Evolutionary conservation across 1,140 invertebrate species (phyloP), one percentile per base, ranked within the genome.

Genomic region (Tetramorium parvispinum): DNA sequence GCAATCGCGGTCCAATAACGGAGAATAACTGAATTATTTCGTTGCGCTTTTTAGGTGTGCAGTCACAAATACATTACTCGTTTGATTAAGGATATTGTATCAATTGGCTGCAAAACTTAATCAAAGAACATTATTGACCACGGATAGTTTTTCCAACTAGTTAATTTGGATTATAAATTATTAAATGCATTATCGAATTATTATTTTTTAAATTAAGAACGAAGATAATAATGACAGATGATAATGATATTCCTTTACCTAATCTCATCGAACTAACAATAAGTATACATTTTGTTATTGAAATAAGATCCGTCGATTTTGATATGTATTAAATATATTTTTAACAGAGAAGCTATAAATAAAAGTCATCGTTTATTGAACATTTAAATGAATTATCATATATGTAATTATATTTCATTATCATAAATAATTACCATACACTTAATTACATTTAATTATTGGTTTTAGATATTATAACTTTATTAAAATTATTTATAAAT

Each of bases 1-100:
- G 37, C 53, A 40, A 6, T 61, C n/a, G 53, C 11, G 32, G 21
- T 11, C 21, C 32, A 37, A 57, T 57, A 46, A 76, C 21, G 11
- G 37, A 76, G 2, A 57, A 37, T 76, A 40, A 75, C 16, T 43
- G 7, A 75, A 55, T 76, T 59, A 59, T 7, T 49, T 73, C 27
- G 16, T 73, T 21, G 5, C 27, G 7, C 11, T 43, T 37, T 43
- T 16, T 37, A 5, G 24, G 0, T 66, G 13, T 40, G 16, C 27
- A 63, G 43, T 5, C 40, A n/a, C 11, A 18, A 37, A 65, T 65
- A 37, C 7, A 18, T 65, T 65, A 37, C 7, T n/a, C 21, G 24
- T 49, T 46, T 10, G 43, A 10, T 4, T 51, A 16, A 3, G 16
- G 7, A 10, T 1, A 16, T 13, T 37, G 11, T 11, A 37, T 43